Evolutionary conservation across 2,797 vertebrate genomes (phyloP).

Genomic region (Holocentrus rufus): DNA sequence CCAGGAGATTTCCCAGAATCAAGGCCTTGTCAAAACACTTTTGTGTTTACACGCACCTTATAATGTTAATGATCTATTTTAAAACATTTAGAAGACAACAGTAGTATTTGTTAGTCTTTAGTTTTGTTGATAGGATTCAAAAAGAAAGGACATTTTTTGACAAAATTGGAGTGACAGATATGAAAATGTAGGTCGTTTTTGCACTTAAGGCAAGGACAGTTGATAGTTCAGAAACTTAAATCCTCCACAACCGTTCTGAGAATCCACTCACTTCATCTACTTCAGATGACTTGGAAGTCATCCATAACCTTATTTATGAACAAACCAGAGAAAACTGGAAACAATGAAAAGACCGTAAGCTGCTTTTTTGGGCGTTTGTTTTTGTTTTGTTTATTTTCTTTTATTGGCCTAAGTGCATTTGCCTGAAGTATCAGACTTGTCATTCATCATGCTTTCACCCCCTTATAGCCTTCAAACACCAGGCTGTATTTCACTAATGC

Average conservation of each 20-base stretch:
- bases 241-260: too few species aligned
- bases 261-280: neutral
- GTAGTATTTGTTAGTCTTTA: too few species aligned
- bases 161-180: too few species aligned
- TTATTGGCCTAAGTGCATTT: conserved; percentile 52
- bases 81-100: too few species aligned
- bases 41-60: too few species aligned
- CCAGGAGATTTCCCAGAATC: too few species aligned
- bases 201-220: neutral
- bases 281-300: conserved; percentile 34
- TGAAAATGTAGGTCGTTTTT: neutral
- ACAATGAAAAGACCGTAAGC: conserved; percentile 28
- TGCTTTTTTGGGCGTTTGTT: too few species aligned
- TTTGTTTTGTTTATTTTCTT: conserved; percentile 32
- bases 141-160: too few species aligned
- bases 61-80: too few species aligned
- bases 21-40: too few species aligned
- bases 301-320: conserved; percentile 41
- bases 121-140: too few species aligned
- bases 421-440: conserved; percentile 53
- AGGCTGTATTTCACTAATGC: conserved; percentile 35
- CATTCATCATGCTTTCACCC: conserved; percentile 49
- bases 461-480: conserved; percentile 47
- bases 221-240: neutral
- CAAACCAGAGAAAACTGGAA: neutral